Evolutionary conservation across 2,797 vertebrate species (phyloP), one percentile per base, ranked within the genome.

Genomic region (Coregonus suidteri): DNA sequence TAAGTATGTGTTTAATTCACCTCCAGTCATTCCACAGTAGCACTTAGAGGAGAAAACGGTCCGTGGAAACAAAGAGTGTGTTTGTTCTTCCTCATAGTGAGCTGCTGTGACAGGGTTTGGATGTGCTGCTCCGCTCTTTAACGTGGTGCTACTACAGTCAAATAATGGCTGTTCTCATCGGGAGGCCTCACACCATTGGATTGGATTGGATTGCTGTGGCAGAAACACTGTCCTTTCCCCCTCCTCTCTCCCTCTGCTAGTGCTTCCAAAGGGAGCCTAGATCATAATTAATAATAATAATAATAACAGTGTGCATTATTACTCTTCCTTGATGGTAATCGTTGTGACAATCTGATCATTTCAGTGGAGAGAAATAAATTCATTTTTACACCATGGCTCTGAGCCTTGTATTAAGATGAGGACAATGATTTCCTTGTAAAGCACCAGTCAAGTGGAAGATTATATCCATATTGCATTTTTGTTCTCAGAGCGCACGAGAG

Each of bases 381-480:
- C 16, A 81, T 82, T 88, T 86, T 81, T 82, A 82, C 80, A 84
- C 59, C 71, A 79, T 74, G 77, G 79, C 82, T 88, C 77, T 81
- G 81, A 85, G 83, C 84, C 78, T 80, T 87, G 76, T 87, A 80
- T 86, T 85, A 80, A 86, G 80, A 90, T 59, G 68, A 82, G 80
- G 82, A 79, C 81, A 87, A 85, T 86, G 1, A 85, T 90, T 89
- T 85, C 80, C 80, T 84, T 84, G 82, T 89, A 89, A 90, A 91
- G 81, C 81, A 77, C 74, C 74, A 88, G 85, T 91, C 83, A 85
- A 91, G 88, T 89, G 81, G 83, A 87, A 90, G 82, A 88, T 88
- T 82, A 90, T 84, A 85, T 84, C 76, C 81, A 78, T 82, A 80
- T 84, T 86, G 77, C 82, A 80, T 88, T 82, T 84, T 74, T 86